Evolutionary conservation across 2,888 invertebrate genomes (phyloP), one percentile per base, ranked within the genome.

Genomic region (Eristalinus sepulchralis): DNA sequence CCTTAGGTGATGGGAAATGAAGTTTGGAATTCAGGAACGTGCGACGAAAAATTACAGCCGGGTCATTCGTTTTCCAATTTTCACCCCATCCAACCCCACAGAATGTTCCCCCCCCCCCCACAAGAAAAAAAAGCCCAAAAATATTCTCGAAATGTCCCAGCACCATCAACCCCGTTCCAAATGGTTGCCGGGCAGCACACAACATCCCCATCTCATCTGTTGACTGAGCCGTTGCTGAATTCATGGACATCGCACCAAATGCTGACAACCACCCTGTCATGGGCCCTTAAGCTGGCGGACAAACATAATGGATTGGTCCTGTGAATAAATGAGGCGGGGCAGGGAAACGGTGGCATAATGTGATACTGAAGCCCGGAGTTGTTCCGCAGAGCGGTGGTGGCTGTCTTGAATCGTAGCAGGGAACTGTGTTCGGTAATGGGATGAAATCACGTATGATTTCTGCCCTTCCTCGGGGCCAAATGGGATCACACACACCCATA

Each of bases 261-360:
- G 84, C 67, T 76, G 84, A 84, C 81, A 84, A 59, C 66, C 67
- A 84, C 57, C 75, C 81, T 27, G 67, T 62, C 70, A 80, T 57
- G 60, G 80, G 75, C 84, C 71, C 59, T 73, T 76, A 80, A 81
- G 66, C 81, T 71, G 66, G 66, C 53, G 71, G 84, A 76, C 80
- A 71, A 83, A 70, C 75, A 76, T 81, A 84, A 84, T 84, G 84
- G 84, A 84, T 84, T 84, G 81, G 71, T 81, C 66, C 71, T 47
- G 76, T 80, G 64, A 84, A 84, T 76, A 84, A 81, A 80, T 76
- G 81, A 76, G 80, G 84, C 71, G 80, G 76, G 79, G n/a, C 75
- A 73, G 17, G 59, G 36, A 72, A 76, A 34, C 36, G 55, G 59
- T 66, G 31, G 79, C 9, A 64, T 70, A 31, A 66, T 75, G 60